These are phyloP conservation scores for Monodelphis domestica DNA, from an alignment of 2,797 vertebrate genomes.

Conservation along the genomic window DNA sequence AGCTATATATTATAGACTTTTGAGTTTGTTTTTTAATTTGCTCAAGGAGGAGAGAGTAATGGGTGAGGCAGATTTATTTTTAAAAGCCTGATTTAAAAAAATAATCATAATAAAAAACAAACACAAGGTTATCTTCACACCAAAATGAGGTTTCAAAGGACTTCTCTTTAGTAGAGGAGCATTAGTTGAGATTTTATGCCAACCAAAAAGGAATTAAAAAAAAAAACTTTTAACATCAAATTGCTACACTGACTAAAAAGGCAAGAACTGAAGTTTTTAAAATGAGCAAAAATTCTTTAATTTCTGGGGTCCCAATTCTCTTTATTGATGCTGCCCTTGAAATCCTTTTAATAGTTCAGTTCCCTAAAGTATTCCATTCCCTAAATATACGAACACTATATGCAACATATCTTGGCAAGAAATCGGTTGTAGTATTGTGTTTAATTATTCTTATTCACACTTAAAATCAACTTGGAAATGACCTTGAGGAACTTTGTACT, in stretches of 20 bases:
- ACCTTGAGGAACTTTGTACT: background rate
- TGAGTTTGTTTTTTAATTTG: too few species aligned
- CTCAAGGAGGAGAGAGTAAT: background rate
- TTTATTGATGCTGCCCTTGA: background rate
- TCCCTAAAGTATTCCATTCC: background rate
- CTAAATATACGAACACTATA: slow-evolving; percentile 15
- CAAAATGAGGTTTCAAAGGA: background rate
- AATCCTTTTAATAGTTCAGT: background rate
- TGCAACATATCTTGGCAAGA: slow-evolving; percentile 21
- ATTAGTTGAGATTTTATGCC: background rate
- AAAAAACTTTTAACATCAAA: slow-evolving; percentile 38
- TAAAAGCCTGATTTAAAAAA: slow-evolving; percentile 26
- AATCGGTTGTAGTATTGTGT: slow-evolving; percentile 37
- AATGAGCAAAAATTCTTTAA: slow-evolving; percentile 24
- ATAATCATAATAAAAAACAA: slow-evolving; percentile 19
- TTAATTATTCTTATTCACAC: slow-evolving; percentile 31
- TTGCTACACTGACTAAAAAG: slow-evolving; percentile 24
- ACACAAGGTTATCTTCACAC: background rate
- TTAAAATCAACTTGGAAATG: slow-evolving; percentile 37
- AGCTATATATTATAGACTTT: too few species aligned
- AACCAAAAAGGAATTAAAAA: slow-evolving; percentile 31
- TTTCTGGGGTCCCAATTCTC: background rate
- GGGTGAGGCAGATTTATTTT: slow-evolving; percentile 10
- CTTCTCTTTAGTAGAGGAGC: background rate
- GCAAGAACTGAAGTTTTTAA: background rate